These are phyloP conservation scores for Gorsachius goisagi DNA, from an alignment of 2,113 vertebrate genomes.

Conservation along the genomic window DNA sequence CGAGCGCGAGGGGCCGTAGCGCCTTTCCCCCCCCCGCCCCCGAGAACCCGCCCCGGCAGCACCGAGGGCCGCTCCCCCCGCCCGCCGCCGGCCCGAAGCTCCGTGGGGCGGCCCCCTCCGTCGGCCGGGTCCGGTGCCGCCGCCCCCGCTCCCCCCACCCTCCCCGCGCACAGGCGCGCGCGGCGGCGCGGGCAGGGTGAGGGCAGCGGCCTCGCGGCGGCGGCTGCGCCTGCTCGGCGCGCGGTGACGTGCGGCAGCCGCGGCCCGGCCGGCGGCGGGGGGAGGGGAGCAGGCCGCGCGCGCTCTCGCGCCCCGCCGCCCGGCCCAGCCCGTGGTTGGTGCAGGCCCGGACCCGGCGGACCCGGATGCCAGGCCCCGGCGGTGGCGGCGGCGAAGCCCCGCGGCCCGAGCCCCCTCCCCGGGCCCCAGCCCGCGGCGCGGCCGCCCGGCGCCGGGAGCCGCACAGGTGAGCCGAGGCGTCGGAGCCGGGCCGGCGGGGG, in stretches of 20 bases:
- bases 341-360: conserved; percentile 72
- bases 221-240: neutral
- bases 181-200: neutral
- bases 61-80: too few relatives aligned
- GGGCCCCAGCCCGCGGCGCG: neutral
- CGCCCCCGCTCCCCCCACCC: neutral
- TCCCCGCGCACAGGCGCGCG: neutral
- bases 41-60: too few relatives aligned
- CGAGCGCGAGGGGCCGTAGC: too few relatives aligned
- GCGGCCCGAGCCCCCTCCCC: neutral
- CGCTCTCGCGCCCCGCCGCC: conserved; percentile 61
- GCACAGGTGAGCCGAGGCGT: neutral
- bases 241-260: conserved; percentile 76
- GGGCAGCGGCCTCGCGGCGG: neutral
- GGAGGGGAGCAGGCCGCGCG: conserved; percentile 78
- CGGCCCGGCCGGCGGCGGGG: conserved; percentile 68
- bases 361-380: conserved; percentile 28
- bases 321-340: conserved; percentile 81
- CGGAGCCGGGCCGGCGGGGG: neutral
- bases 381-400: neutral
- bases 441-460: neutral
- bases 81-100: too few relatives aligned
- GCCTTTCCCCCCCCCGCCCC: too few relatives aligned
- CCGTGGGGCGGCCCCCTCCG: too few relatives aligned
- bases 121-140: too few relatives aligned